These are phyloP conservation scores for Mesembrinibis cayennensis DNA, from an alignment of 2,113 vertebrate genomes.

Conservation along the genomic window DNA sequence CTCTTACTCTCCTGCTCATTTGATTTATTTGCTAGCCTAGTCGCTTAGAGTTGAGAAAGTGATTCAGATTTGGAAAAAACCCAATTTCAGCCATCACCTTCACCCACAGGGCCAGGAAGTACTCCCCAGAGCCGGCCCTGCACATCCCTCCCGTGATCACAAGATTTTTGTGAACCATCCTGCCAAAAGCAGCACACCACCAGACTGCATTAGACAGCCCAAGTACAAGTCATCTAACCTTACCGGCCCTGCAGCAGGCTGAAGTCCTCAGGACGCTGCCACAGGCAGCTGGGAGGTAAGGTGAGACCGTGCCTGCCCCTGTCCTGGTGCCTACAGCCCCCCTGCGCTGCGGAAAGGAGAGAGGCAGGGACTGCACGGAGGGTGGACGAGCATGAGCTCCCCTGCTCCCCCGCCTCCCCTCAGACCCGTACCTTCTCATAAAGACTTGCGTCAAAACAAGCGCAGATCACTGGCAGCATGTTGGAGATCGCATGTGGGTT, in stretches of 20 bases:
- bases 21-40: background rate
- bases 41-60: background rate
- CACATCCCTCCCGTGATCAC: accelerated
- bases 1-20: background rate
- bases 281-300: background rate
- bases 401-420: background rate
- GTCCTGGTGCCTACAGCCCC: background rate
- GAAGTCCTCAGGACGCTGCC: background rate
- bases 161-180: background rate
- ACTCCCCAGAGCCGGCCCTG: background rate
- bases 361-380: accelerated
- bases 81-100: background rate
- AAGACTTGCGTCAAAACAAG: background rate
- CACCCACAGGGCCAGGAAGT: too few species aligned
- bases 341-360: background rate
- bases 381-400: background rate
- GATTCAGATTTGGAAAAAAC: background rate
- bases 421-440: background rate
- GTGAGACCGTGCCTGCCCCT: background rate
- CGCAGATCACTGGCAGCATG: background rate
- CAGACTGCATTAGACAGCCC: background rate
- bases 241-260: background rate
- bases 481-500: background rate
- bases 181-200: background rate
- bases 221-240: background rate